Conservation (phyloP, 2,888 invertebrate species). For the Ennomos erosarius region DNA sequence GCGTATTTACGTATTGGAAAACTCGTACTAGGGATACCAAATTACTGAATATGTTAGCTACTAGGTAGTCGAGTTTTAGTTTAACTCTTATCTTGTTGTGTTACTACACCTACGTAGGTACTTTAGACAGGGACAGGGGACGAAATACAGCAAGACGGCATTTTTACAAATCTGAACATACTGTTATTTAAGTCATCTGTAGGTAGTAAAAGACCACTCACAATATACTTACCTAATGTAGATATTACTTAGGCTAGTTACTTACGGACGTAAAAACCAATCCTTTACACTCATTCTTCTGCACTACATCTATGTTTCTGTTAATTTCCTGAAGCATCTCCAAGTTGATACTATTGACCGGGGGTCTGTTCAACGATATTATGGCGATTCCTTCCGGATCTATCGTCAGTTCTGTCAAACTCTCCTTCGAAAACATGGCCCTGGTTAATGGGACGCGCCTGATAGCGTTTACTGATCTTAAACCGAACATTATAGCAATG, state of each 20-base stretch:
- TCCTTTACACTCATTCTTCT: constrained; percentile 86
- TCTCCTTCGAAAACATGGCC: constrained; percentile 12
- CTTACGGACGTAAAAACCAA: constrained; percentile 90
- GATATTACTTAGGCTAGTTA: constrained; percentile 18
- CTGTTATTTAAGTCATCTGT: too few species aligned
- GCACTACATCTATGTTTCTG: constrained; percentile 83
- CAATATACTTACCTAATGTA: too few species aligned
- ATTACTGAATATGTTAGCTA: too few species aligned
- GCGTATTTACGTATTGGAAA: too few species aligned
- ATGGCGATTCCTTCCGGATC: constrained; percentile 87
- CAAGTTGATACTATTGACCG: constrained; percentile 90
- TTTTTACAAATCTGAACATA: too few species aligned
- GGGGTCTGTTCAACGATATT: constrained; percentile 88
- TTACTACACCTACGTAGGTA: too few species aligned
- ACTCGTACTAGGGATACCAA: too few species aligned
- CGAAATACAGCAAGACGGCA: too few species aligned
- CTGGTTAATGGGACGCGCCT: constrained; percentile 3
- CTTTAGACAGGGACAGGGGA: too few species aligned
- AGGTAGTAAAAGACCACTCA: too few species aligned
- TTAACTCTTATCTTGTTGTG: too few species aligned
- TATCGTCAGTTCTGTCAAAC: constrained; percentile 35
- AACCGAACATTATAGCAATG: constrained; percentile 1
- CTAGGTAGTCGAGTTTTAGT: too few species aligned
- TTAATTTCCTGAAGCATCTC: constrained; percentile 87
- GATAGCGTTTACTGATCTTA: constrained; percentile 2